Evolutionary conservation across 2,113 vertebrate species (phyloP).

Genomic region (Aviceda subcristata): DNA sequence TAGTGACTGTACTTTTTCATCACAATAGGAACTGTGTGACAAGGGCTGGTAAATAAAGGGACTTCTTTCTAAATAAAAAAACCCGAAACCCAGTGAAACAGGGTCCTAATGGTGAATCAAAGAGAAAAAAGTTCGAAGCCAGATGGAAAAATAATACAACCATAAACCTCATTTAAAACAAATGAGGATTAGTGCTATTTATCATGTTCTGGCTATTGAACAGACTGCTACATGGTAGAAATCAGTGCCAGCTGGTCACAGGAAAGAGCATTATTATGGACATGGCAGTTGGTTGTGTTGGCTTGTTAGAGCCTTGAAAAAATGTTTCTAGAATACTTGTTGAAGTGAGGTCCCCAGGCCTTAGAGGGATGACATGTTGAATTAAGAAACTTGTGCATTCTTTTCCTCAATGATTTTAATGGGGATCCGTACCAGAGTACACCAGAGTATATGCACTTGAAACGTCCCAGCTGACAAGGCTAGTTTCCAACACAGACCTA

Average conservation of each 20-base stretch:
- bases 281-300: neutral
- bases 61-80: neutral
- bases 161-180: neutral
- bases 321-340: neutral
- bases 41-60: neutral
- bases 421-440: neutral
- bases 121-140: neutral
- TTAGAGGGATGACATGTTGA: slow-evolving; percentile 33
- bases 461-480: neutral
- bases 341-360: slow-evolving; percentile 27
- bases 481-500: neutral
- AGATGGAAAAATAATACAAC: neutral
- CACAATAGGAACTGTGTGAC: neutral
- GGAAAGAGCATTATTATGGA: neutral
- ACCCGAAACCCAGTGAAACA: neutral
- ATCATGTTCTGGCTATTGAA: neutral
- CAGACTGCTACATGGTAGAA: neutral
- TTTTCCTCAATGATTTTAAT: slow-evolving; percentile 39
- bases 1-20: neutral
- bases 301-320: slow-evolving; percentile 11
- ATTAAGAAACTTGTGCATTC: slow-evolving; percentile 17
- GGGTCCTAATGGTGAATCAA: neutral
- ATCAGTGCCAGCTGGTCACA: neutral
- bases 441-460: neutral
- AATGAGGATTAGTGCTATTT: neutral